phyloP scores from a whole-genome alignment of 1,140 invertebrate species.

The Halesus radiatus region DNA sequence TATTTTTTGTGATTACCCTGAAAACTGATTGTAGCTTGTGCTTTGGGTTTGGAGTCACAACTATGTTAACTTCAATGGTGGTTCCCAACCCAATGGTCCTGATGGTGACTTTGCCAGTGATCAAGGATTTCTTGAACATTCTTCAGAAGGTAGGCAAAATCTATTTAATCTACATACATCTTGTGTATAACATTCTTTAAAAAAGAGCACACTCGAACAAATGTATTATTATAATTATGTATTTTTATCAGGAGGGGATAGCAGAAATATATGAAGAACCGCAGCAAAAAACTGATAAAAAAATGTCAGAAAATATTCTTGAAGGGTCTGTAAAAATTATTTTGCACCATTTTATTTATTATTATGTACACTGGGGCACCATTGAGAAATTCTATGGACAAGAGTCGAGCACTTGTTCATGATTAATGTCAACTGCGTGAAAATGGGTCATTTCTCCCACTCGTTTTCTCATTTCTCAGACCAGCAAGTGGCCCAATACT shows the following conservation, averaged over 20 bases:
- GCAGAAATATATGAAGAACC: slow-evolving; percentile 3
- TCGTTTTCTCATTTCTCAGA: too few relatives aligned
- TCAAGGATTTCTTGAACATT: slow-evolving; percentile 78
- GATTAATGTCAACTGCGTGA: too few relatives aligned
- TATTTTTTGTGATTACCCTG: too few relatives aligned
- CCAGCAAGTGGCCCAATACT: too few relatives aligned
- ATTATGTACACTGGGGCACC: too few relatives aligned
- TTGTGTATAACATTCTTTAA: neutral
- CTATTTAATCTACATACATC: neutral
- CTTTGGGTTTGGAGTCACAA: slow-evolving; percentile 17
- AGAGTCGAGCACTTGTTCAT: too few relatives aligned
- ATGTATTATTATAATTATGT: too few relatives aligned
- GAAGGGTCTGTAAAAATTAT: neutral
- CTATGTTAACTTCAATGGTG: neutral
- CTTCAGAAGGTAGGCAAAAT: slow-evolving; percentile 72
- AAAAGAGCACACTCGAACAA: too few relatives aligned
- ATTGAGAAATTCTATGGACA: too few relatives aligned
- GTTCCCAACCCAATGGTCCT: slow-evolving; percentile 19
- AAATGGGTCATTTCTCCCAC: too few relatives aligned
- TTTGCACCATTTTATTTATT: neutral
- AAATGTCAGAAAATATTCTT: neutral
- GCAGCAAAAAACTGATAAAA: neutral
- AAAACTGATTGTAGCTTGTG: slow-evolving; percentile 8
- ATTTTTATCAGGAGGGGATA: neutral
- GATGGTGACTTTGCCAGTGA: slow-evolving; percentile 64